phyloP scores from a whole-genome alignment of 64 coral and sea anemone species.

The Dendrophyllia cribrosa region DNA sequence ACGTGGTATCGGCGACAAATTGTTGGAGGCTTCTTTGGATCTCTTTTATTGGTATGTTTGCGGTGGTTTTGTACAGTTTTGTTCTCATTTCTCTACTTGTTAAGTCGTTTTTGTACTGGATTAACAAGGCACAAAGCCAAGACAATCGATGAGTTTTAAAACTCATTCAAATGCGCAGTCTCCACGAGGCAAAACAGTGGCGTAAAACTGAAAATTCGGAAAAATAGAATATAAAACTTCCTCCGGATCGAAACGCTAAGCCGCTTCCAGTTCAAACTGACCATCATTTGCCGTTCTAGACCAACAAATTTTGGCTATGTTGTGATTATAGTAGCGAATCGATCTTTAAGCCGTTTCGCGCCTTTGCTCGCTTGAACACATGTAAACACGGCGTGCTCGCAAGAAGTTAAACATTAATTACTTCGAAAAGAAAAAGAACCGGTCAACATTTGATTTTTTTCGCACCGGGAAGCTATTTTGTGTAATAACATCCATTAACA shows the following conservation, averaged over 20 bases:
- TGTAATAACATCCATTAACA: background rate
- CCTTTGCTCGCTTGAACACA: background rate
- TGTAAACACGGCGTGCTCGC: background rate
- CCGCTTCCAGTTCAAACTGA: background rate
- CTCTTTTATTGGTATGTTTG: conserved; percentile 43
- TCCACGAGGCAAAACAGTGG: background rate
- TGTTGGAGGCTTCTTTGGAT: background rate
- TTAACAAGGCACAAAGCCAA: background rate
- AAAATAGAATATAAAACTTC: background rate
- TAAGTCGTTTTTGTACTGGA: background rate
- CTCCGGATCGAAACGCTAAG: background rate
- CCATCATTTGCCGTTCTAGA: background rate
- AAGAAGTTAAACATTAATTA: conserved; percentile 34
- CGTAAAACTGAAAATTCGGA: background rate
- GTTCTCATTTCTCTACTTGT: background rate
- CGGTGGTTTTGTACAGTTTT: background rate
- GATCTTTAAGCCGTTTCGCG: background rate
- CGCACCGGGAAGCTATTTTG: background rate
- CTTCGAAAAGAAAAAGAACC: background rate
- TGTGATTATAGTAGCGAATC: background rate
- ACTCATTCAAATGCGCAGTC: conserved; percentile 12
- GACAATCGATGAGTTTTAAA: background rate
- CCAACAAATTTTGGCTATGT: too few species aligned
- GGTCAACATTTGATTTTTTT: conserved; percentile 14
- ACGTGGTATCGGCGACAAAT: conserved; percentile 25